Evolutionary conservation across 2,113 vertebrate species (phyloP).

Genomic region (Trematomus loennbergii): DNA sequence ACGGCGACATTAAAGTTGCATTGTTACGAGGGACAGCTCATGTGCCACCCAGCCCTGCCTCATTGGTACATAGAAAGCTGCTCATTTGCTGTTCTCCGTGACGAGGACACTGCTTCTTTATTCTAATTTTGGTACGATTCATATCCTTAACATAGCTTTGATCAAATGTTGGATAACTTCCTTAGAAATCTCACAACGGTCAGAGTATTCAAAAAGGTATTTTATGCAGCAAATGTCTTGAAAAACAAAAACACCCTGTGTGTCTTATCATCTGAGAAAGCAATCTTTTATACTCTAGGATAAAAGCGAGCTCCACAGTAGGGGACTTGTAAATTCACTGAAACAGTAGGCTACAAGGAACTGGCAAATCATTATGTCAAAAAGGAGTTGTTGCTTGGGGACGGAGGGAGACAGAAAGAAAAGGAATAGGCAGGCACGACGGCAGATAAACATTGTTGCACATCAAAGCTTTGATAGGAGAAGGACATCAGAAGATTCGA

Average conservation of each 20-base stretch:
- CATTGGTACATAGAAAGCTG: conserved; percentile 10
- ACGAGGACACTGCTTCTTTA: conserved; percentile 16
- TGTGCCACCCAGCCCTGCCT: conserved; percentile 32
- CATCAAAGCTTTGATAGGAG: conserved; percentile 54
- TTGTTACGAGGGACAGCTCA: conserved; percentile 48
- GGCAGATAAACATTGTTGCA: conserved; percentile 57
- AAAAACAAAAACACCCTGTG: background rate
- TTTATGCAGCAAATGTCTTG: background rate
- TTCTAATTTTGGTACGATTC: conserved; percentile 15
- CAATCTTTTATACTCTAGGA: conserved; percentile 21
- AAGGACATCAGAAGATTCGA: conserved; percentile 42
- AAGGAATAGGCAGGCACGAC: conserved; percentile 1
- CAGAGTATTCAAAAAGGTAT: background rate
- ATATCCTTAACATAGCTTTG: conserved; percentile 26
- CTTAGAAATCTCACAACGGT: background rate
- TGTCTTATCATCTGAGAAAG: conserved; percentile 18
- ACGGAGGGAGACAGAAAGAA: conserved; percentile 23
- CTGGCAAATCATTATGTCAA: conserved; percentile 72
- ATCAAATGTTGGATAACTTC: background rate
- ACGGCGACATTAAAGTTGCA: conserved; percentile 75
- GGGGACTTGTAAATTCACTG: conserved; percentile 62
- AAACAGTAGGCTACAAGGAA: conserved; percentile 43
- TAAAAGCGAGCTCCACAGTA: conserved; percentile 38
- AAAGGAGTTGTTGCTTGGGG: conserved; percentile 57
- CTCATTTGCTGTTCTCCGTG: conserved; percentile 17